Evolutionary conservation across 2,113 vertebrate species (phyloP), one percentile per base, ranked within the genome.

Genomic region (Lagopus muta): DNA sequence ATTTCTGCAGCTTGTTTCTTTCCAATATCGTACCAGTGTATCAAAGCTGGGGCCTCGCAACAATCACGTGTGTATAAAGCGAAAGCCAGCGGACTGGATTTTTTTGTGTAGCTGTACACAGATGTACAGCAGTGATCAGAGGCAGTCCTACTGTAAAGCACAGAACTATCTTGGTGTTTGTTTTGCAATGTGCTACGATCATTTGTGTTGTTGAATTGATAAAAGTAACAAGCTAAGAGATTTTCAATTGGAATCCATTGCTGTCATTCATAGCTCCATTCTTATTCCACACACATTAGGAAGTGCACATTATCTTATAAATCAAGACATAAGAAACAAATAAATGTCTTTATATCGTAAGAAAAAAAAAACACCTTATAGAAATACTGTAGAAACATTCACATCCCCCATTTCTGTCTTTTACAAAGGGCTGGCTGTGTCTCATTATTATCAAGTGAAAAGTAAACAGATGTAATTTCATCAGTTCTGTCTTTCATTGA

Each of bases 391-490:
- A 84, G 88, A 86, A 92, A 90, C 82, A 86, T 81, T 88, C 88
- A 57, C 77, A 81, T 91, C 86, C 76, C 86, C 85, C 91, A 71
- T 94, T 82, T 82, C 82, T 94, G 92, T 42, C 81, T 74, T 73
- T 81, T 74, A 55, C 74, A 82, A 91, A 93, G 89, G 85, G 80
- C 91, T 88, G 89, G 43, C 82, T 95, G 79, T 94, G 88, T 82
- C 82, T 88, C 90, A 88, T 90, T 94, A 88, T 77, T 90, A 88
- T 86, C 88, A 95, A 94, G 88, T 32, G 89, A 91, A 89, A 93
- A 90, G 91, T 96, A 94, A 95, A 97, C 93, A 97, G 95, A 95
- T 7, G 70, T 96, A 95, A 96, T 96, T 94, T 94, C 91, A 95
- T 95, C 88, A 81, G 75, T 95, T 95, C 86, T 92, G 92, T 80